Percentiles rank a stretch among this genome's conserved stretches.
Conservation (phyloP, 2,113 vertebrate genomes). For the Turdus rufiventris region DNA sequence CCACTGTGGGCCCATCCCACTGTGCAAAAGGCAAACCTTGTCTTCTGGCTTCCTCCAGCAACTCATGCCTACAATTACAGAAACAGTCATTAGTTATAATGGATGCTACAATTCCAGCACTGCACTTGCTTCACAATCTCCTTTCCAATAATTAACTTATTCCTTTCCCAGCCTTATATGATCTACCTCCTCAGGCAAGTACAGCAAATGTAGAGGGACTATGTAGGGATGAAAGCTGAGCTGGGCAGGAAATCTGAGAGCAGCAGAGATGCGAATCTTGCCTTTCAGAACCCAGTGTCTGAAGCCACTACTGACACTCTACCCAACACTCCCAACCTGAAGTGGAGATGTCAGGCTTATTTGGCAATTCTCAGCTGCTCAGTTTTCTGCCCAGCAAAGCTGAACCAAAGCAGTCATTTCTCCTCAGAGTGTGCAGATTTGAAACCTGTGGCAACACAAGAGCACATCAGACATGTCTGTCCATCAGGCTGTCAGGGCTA, state of each 20-base stretch:
- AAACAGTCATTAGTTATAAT: not conserved
- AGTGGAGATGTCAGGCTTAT: not conserved
- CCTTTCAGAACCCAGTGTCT: not conserved
- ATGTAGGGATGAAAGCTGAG: not conserved
- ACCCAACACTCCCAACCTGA: not conserved
- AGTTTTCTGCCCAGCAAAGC: not conserved
- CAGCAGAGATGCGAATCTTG: not conserved
- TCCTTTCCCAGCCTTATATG: not conserved
- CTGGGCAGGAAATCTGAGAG: not conserved
- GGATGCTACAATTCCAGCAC: not conserved
- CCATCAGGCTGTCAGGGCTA: not conserved
- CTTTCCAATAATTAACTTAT: not conserved
- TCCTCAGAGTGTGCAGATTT: not conserved
- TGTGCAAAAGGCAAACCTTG: conserved; percentile 95
- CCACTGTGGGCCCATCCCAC: conserved; percentile 96
- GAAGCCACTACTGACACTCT: not conserved
- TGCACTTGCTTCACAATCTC: not conserved
- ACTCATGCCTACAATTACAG: conserved; percentile 79
- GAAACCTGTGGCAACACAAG: not conserved
- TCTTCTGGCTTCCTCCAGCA: conserved; percentile 92
- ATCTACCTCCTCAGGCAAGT: not conserved
- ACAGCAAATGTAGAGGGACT: not conserved
- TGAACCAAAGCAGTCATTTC: not conserved
- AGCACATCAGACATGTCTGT: not conserved
- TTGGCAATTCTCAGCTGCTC: not conserved